Evolutionary conservation across 2,113 vertebrate species (phyloP).

Genomic region (Halichoeres trimaculatus): DNA sequence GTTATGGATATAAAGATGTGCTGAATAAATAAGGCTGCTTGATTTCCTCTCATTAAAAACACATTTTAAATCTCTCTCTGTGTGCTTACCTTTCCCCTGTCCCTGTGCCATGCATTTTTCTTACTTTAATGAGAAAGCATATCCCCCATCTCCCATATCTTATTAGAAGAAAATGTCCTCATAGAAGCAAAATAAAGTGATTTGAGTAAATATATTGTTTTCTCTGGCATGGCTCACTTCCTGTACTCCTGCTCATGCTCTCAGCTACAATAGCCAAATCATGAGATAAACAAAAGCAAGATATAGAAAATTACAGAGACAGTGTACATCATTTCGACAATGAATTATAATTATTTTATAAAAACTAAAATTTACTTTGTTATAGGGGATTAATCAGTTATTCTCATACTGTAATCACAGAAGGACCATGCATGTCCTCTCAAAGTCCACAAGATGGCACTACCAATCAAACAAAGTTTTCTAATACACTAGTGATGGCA

Average conservation of each 20-base stretch:
- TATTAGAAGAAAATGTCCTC: too few species aligned
- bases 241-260: too few species aligned
- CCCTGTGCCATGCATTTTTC: background rate
- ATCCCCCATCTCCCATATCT: background rate
- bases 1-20: slow-evolving; percentile 21
- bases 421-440: background rate
- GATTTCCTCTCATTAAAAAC: background rate
- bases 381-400: too few species aligned
- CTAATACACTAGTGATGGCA: background rate
- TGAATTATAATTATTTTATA: too few species aligned
- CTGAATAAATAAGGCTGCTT: slow-evolving; percentile 12
- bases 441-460: slow-evolving; percentile 63
- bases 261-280: too few species aligned
- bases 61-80: too few species aligned
- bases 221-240: too few species aligned
- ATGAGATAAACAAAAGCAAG: background rate
- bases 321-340: too few species aligned
- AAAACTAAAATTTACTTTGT: too few species aligned
- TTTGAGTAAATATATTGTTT: too few species aligned
- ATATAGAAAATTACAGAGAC: background rate
- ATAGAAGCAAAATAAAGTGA: too few species aligned
- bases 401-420: background rate
- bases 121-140: background rate
- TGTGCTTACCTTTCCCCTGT: too few species aligned
- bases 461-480: slow-evolving; percentile 12